phyloP scores from a whole-genome alignment of 2,113 vertebrate species.

The Lophotis ruficrista region DNA sequence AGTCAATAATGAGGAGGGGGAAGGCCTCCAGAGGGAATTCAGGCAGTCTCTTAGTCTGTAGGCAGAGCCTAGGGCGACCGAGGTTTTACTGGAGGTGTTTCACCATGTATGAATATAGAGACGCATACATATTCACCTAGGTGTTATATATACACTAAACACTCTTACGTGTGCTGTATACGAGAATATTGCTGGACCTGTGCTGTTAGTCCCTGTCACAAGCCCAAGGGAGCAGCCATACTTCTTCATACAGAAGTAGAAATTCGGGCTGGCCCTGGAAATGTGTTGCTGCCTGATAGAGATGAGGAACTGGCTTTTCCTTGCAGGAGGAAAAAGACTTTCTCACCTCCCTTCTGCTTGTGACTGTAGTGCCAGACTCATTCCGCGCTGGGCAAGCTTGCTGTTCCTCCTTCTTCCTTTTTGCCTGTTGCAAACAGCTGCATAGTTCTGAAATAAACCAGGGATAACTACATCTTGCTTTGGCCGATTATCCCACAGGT shows the following conservation, averaged over 20 bases:
- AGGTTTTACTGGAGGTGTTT: background rate
- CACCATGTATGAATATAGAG: fast-evolving
- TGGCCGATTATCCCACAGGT: background rate
- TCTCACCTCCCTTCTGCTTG: background rate
- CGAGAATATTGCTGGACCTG: background rate
- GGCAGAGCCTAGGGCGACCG: background rate
- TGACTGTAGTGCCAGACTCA: fast-evolving
- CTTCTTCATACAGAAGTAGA: background rate
- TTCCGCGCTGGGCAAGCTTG: background rate
- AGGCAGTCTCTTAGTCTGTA: background rate
- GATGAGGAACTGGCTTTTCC: background rate
- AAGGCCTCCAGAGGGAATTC: background rate
- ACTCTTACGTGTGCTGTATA: fast-evolving
- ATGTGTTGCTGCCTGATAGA: fast-evolving
- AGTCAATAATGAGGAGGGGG: background rate
- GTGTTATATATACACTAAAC: fast-evolving
- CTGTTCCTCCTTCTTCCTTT: background rate
- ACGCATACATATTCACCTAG: background rate
- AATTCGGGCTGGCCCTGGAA: background rate
- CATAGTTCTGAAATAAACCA: background rate
- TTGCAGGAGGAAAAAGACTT: background rate
- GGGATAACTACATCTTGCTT: background rate
- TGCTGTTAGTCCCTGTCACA: background rate
- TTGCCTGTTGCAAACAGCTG: background rate
- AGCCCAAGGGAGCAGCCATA: background rate